phyloP scores from a whole-genome alignment of 2,113 vertebrate genomes.

The Motacilla alba region DNA sequence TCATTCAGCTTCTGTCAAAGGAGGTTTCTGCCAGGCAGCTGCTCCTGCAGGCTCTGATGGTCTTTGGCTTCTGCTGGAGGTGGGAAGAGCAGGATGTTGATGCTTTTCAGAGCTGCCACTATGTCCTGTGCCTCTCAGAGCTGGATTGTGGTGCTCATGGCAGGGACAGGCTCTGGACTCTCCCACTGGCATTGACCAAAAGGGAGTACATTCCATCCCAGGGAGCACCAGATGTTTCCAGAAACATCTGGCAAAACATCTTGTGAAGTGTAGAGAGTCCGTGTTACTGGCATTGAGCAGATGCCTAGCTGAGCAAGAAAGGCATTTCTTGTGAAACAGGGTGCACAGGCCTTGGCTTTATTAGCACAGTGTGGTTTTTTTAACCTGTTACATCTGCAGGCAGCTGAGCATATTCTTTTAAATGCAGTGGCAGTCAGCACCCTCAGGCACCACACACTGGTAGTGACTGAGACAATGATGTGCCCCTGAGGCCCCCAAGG shows the following conservation, averaged over 20 bases:
- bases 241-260: neutral
- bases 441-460: neutral
- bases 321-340: neutral
- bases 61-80: neutral
- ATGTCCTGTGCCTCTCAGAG: neutral
- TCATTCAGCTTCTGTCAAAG: neutral
- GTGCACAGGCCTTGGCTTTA: neutral
- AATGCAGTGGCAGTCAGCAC: neutral
- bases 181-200: neutral
- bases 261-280: neutral
- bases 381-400: conserved; percentile 21
- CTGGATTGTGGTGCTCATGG: accelerated
- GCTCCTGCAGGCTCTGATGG: neutral
- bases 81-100: neutral
- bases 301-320: neutral
- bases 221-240: neutral
- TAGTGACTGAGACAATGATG: neutral
- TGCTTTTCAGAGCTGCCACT: neutral
- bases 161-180: neutral
- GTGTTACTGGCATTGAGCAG: neutral
- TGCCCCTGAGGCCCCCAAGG: neutral
- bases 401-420: neutral
- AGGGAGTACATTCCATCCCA: neutral
- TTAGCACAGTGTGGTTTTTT: neutral
- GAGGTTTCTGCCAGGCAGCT: neutral